Evolutionary conservation across 2,888 invertebrate genomes (phyloP).

Genomic region (Formica aserva): DNA sequence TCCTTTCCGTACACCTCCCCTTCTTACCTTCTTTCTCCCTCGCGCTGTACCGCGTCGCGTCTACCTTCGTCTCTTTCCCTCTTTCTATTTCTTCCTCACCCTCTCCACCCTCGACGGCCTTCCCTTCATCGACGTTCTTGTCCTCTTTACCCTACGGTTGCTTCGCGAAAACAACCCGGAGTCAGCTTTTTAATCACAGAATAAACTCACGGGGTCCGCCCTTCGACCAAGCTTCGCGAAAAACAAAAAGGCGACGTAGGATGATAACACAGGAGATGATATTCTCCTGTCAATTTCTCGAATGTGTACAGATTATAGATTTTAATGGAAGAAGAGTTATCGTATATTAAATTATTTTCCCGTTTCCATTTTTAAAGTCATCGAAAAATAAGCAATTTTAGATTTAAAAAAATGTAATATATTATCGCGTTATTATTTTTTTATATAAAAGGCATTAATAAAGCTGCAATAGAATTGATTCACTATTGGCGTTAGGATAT

Average conservation of each 20-base stretch:
- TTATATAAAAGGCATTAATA: neutral
- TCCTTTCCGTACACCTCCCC: neutral
- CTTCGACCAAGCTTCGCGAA: constrained; percentile 21
- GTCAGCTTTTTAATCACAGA: constrained; percentile 80
- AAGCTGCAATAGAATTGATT: neutral
- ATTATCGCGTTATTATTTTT: neutral
- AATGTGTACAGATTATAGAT: neutral
- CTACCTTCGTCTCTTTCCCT: constrained; percentile 19
- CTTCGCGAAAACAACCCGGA: constrained; percentile 67
- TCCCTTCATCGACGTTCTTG: constrained; percentile 70
- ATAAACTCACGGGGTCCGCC: constrained; percentile 69
- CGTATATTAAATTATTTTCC: neutral
- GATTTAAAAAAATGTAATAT: neutral
- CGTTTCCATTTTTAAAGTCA: neutral
- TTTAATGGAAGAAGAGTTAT: neutral
- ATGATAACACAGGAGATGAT: constrained; percentile 4
- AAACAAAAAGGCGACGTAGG: constrained; percentile 10
- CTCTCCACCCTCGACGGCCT: constrained; percentile 44
- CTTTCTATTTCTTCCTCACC: neutral
- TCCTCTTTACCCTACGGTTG: constrained; percentile 52
- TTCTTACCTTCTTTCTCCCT: constrained; percentile 46
- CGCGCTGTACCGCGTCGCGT: neutral
- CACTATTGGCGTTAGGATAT: neutral
- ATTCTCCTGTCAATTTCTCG: neutral
- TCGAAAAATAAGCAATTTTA: neutral